These are phyloP conservation scores for Ctenomys sociabilis DNA, from an alignment of 2,113 vertebrate species.

Conservation along the genomic window DNA sequence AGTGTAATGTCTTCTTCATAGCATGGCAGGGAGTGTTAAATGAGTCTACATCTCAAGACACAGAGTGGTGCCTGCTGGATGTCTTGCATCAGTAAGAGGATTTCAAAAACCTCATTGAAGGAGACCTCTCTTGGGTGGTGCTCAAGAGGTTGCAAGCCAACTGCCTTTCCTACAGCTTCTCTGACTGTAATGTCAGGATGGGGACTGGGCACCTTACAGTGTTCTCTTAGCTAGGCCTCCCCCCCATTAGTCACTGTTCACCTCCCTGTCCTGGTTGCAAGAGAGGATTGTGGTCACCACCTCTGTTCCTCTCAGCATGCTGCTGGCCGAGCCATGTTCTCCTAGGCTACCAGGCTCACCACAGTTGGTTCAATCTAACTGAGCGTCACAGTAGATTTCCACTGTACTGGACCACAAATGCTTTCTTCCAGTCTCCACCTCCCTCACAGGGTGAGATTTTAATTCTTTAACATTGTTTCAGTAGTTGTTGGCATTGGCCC, in stretches of 20 bases:
- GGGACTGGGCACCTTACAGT: neutral
- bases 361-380: neutral
- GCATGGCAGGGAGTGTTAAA: neutral
- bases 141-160: too few species aligned
- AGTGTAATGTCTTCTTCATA: too few species aligned
- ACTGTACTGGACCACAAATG: rapidly evolving
- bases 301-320: neutral
- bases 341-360: neutral
- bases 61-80: rapidly evolving
- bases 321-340: neutral
- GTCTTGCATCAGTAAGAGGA: neutral
- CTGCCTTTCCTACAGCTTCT: too few species aligned
- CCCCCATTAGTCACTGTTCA: neutral
- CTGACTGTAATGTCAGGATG: rapidly evolving
- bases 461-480: neutral
- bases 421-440: too few species aligned
- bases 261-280: neutral
- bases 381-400: neutral
- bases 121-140: rapidly evolving
- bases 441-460: too few species aligned
- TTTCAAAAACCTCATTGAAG: neutral
- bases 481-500: neutral
- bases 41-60: neutral
- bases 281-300: neutral
- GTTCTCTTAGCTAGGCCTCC: neutral